A percentile compares a stretch with the other conserved stretches of the same genome.
phyloP scores from a whole-genome alignment of 2,113 vertebrate genomes.

The Lycocorax pyrrhopterus region DNA sequence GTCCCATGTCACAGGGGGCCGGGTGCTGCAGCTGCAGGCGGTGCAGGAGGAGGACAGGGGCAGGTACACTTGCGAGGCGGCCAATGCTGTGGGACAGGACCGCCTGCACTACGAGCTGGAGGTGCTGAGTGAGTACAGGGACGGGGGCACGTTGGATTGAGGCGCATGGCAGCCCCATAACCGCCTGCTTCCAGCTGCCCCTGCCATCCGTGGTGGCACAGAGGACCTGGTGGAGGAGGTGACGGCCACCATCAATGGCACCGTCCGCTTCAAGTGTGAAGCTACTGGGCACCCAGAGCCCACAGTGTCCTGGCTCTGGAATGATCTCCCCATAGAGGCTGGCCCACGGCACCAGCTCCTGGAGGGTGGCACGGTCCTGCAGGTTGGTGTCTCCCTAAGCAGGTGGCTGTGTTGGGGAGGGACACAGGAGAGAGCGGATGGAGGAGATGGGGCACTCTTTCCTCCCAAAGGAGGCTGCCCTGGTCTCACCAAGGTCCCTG shows the following conservation, averaged over 20 bases:
- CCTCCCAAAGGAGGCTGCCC: background rate
- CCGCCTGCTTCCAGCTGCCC: constrained; percentile 70
- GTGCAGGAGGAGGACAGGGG: constrained; percentile 78
- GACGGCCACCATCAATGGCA: constrained; percentile 75
- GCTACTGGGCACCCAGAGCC: constrained; percentile 77
- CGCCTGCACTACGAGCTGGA: constrained; percentile 84
- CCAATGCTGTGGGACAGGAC: constrained; percentile 84
- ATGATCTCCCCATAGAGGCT: constrained; percentile 67
- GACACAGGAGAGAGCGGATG: rapidly evolving
- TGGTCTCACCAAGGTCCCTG: rapidly evolving
- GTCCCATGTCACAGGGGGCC: constrained; percentile 71
- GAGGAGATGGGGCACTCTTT: background rate
- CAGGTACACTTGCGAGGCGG: constrained; percentile 82
- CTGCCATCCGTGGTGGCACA: constrained; percentile 69
- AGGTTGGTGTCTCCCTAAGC: constrained; percentile 63
- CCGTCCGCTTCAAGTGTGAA: constrained; percentile 74
- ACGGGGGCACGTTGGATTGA: rapidly evolving
- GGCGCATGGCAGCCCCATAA: rapidly evolving
- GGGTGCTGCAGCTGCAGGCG: constrained; percentile 80
- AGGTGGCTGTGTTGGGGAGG: rapidly evolving
- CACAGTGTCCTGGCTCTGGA: constrained; percentile 80
- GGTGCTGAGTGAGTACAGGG: constrained; percentile 77
- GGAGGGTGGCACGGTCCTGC: constrained; percentile 75
- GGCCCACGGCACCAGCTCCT: constrained; percentile 73
- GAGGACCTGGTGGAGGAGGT: constrained; percentile 82